Base-by-base conservation (phyloP, 2,888 invertebrate species). In the Drosophila flavopinicola region DNA sequence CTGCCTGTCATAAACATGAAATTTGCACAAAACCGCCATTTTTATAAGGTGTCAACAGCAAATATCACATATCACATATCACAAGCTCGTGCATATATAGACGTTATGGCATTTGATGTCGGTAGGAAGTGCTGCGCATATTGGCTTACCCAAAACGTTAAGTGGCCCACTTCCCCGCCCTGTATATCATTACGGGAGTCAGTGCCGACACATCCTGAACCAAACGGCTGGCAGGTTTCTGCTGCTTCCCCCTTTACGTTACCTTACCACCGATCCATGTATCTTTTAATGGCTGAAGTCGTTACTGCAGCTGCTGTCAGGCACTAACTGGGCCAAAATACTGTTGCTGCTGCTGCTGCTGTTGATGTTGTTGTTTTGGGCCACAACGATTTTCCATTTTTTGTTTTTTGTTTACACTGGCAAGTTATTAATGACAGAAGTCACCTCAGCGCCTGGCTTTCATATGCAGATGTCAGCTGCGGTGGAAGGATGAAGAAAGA, bases 1-100 rank as follows among this genome's bases (percentile, higher is more conserved):
- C 86, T 65, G 76, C 80, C 75, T 80, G 80, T 84, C 80, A 80
- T 86, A 80, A 80, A 85, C 87, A 87, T 82, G 85, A 85, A 82
- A 87, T 82, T 87, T 87, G 85, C 82, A 82, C 85, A 86, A 86
- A 84, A 79, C 85, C 80, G 70, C 85, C 68, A 84, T 82, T 82
- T 80, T 86, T 80, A 86, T 86, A 82, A 86, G 80, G 80, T 82
- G 80, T 80, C 87, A 82, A 82, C 70, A 61, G 80, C 76, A 78
- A 77, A 77, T 80, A 67, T 72, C 60, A 59, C 49, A 54, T 65
- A 66, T 61, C 61, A 63, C 53, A 48, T 56, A 65, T 69, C 53
- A 58, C 60, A 48, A 24, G 30, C 60, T 48, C 35, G 41, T 52
- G 45, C 64, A 68, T 41, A 69, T 64, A 67, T 53, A 67, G 71